Evolutionary conservation across 2,888 invertebrate genomes (phyloP), one percentile per base, ranked within the genome.

Genomic region (Argyra leucocephala): DNA sequence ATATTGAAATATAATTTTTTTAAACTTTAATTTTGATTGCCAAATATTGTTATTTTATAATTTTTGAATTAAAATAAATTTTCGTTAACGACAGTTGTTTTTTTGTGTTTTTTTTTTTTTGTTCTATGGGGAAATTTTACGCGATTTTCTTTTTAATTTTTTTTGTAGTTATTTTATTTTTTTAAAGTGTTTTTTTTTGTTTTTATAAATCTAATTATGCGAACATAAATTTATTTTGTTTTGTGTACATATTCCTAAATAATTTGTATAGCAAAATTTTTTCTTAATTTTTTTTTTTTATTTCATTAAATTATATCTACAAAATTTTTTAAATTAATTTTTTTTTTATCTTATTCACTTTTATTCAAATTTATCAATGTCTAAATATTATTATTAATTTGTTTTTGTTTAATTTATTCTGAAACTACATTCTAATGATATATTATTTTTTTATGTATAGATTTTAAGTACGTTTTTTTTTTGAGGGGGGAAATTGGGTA

Each of bases 11-110:
- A n/a, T n/a, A 26, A 26, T 26, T 26, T 26, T 26, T 26, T 4
- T 6, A 26, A 7, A 31, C 7, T 10, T 31, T 48, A 15, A 48
- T 48, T 48, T 48, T 48, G 48, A 48, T 48, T 48, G 48, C 48
- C 48, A 48, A 48, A 48, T 48, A 18, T 48, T 48, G 5, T 48
- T 48, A 37, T 48, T 18, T 48, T 66, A n/a, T 63, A 62, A 63
- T 63, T 37, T 62, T 57, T 12, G 65, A 65, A 62, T 66, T 67
- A 68, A 68, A 69, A 71, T 71, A 72, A 71, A 69, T 70, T 70
- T 70, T 70, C 71, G 69, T 70, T 72, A 63, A 66, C 71, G 71
- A 72, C 69, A 70, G 71, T 72, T 72, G 72, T 69, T 69, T 69
- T 63, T 66, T 63, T 66, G 66, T 67, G 63, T 66, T 62, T 67